These are phyloP conservation scores for Numenius arquata DNA, from an alignment of 2,113 vertebrate species.

Conservation along the genomic window DNA sequence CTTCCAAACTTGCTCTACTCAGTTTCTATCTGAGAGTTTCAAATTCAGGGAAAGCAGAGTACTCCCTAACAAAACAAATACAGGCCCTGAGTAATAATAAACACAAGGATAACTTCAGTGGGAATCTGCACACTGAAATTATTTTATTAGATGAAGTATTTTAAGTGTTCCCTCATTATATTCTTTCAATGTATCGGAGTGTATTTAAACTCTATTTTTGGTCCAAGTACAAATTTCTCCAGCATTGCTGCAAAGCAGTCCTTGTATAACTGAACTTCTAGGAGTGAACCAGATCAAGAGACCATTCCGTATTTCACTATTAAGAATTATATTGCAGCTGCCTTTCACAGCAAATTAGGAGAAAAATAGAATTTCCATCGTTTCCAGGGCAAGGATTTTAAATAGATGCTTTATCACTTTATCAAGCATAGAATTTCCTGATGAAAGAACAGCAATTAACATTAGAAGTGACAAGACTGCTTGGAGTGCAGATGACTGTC, in stretches of 20 bases:
- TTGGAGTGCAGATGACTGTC: constrained; percentile 25
- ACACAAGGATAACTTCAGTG: background rate
- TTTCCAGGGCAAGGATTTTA: constrained; percentile 51
- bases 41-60: background rate
- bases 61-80: background rate
- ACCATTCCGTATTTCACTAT: background rate
- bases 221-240: background rate
- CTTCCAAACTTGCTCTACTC: background rate
- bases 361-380: constrained; percentile 4
- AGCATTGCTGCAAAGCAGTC: background rate
- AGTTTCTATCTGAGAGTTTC: background rate
- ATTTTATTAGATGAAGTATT: background rate
- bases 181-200: background rate
- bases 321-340: background rate
- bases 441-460: constrained; percentile 59
- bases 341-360: constrained; percentile 46
- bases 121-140: background rate
- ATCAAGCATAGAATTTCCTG: constrained; percentile 45
- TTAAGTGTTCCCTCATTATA: background rate
- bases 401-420: constrained; percentile 53
- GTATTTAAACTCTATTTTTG: background rate
- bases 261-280: background rate
- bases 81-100: background rate
- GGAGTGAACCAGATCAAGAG: constrained; percentile 9
- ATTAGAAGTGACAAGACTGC: constrained; percentile 35